Evolutionary conservation across 2,113 vertebrate genomes (phyloP).

Genomic region (Geothlypis trichas): DNA sequence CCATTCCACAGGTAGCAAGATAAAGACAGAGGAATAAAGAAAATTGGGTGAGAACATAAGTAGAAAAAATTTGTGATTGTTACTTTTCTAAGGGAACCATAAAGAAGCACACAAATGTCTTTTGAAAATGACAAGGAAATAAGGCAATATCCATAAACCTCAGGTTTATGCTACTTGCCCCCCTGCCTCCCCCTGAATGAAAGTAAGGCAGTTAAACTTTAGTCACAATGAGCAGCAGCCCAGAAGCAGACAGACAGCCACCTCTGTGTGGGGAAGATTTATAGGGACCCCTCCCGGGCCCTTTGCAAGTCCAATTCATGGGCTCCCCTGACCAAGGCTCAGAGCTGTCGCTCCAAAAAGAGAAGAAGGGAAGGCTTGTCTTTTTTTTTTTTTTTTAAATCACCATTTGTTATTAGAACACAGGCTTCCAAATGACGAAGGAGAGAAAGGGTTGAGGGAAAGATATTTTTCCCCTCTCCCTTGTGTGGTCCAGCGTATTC

Average conservation of each 20-base stretch:
- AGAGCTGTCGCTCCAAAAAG: conserved; percentile 28
- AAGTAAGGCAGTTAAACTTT: conserved; percentile 29
- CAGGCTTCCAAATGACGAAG: conserved; percentile 17
- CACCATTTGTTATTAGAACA: conserved; percentile 51
- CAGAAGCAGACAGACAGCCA: conserved; percentile 26
- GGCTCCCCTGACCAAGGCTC: not conserved
- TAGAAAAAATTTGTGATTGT: not conserved
- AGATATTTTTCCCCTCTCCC: conserved; percentile 43
- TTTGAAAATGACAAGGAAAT: not conserved
- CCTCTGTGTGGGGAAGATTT: conserved; percentile 48
- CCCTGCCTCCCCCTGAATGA: not conserved
- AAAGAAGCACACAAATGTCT: not conserved
- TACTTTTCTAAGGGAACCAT: not conserved
- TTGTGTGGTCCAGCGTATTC: conserved; percentile 54
- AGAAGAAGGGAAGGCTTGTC: conserved; percentile 35
- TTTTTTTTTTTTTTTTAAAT: not conserved
- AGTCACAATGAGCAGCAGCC: conserved; percentile 18
- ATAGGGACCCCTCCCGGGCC: not conserved
- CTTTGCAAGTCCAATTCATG: not conserved
- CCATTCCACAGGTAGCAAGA: not conserved
- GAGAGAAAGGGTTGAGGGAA: conserved; percentile 32
- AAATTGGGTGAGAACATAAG: not conserved
- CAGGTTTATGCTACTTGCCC: not conserved
- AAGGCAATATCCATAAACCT: not conserved
- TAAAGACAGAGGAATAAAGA: not conserved